Conservation (phyloP, 1,140 invertebrate species). For the Euschistus heros region DNA sequence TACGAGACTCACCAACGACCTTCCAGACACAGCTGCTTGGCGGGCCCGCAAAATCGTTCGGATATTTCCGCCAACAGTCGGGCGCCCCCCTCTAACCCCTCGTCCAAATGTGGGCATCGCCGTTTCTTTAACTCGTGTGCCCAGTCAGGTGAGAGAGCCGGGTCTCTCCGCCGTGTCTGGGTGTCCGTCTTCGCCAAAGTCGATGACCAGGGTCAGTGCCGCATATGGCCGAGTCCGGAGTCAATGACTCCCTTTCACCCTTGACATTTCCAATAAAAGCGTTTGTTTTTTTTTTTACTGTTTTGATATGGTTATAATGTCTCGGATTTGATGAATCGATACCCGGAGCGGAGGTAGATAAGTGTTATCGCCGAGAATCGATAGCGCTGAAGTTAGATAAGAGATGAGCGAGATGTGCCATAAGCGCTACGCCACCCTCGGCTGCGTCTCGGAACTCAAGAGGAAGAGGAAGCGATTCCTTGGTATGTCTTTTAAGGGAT, state of each 20-base stretch:
- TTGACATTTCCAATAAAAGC: too few relatives aligned
- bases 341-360: neutral
- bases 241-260: too few relatives aligned
- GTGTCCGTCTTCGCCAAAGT: neutral
- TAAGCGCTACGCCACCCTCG: slow-evolving; percentile 27
- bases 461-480: slow-evolving; percentile 16
- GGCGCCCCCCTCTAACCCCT: neutral
- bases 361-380: neutral
- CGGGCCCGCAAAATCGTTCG: neutral
- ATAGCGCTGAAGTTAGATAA: neutral
- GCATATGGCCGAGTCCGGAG: too few relatives aligned
- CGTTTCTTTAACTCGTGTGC: slow-evolving; percentile 6
- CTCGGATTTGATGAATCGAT: too few relatives aligned
- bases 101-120: slow-evolving; percentile 7
- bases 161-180: neutral
- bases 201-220: too few relatives aligned
- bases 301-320: too few relatives aligned
- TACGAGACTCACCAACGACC: too few relatives aligned
- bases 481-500: neutral
- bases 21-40: neutral
- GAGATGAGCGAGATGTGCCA: slow-evolving; percentile 9
- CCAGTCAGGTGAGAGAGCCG: slow-evolving; percentile 12
- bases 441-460: slow-evolving; percentile 30
- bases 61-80: neutral
- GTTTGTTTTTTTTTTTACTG: too few relatives aligned